Evolutionary conservation across 2,888 invertebrate genomes (phyloP).

Genomic region (Drosophila yooni): DNA sequence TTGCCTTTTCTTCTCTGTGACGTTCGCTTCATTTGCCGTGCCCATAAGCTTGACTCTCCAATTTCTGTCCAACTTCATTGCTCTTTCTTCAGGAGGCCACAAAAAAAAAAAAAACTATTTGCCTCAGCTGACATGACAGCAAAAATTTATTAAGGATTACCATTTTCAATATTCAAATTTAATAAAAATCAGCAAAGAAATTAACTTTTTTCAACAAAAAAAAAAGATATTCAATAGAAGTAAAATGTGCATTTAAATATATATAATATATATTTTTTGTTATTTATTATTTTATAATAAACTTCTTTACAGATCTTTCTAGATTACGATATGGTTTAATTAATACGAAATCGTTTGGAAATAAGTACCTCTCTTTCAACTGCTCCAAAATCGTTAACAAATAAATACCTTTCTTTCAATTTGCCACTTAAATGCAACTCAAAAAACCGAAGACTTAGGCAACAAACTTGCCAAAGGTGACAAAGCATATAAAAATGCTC

Average conservation of each 20-base stretch:
- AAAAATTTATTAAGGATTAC: not conserved
- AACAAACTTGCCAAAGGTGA: constrained; percentile 61
- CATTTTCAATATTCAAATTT: not conserved
- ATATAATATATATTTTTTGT: not conserved
- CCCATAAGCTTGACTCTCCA: constrained; percentile 38
- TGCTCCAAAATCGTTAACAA: not conserved
- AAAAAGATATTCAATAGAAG: not conserved
- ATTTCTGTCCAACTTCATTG: constrained; percentile 12
- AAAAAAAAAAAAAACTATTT: not conserved
- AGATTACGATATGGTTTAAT: not conserved
- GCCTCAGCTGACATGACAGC: not conserved
- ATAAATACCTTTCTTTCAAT: not conserved
- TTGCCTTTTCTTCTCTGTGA: constrained; percentile 53
- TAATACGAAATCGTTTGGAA: not conserved
- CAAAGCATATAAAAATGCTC: constrained; percentile 34
- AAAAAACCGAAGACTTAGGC: constrained; percentile 61
- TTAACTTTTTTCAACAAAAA: too few species aligned
- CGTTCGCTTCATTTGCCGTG: constrained; percentile 26
- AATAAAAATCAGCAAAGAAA: not conserved
- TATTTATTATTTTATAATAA: not conserved
- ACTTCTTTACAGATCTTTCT: not conserved
- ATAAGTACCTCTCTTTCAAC: not conserved
- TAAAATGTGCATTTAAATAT: not conserved
- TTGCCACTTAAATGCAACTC: not conserved
- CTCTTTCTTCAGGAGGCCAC: constrained; percentile 6